These are phyloP conservation scores for Lucilia sericata DNA, from an alignment of 1,140 invertebrate species.

Conservation along the genomic window DNA sequence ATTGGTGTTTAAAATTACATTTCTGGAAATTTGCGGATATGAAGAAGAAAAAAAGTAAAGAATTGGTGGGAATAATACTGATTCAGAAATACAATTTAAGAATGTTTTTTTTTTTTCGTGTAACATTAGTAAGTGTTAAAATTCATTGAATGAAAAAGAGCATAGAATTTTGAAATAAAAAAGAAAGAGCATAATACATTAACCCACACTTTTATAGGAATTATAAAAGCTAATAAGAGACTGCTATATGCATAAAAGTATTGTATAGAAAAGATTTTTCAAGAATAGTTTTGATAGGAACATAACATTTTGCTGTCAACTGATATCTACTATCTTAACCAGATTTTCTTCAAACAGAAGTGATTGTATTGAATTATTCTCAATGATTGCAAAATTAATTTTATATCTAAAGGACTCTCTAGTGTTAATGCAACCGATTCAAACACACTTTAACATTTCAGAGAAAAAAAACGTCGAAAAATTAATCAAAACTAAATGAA, in stretches of 20 bases:
- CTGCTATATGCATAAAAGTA: no score
- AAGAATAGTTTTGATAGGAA: no score
- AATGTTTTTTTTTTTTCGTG: not conserved
- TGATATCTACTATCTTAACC: no score
- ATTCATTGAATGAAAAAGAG: not conserved
- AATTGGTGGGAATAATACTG: not conserved
- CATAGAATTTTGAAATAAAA: not conserved
- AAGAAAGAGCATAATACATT: not conserved
- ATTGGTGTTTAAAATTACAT: constrained; percentile 1
- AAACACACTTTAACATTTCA: not conserved
- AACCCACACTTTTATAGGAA: not conserved
- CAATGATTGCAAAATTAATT: no score
- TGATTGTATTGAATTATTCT: no score
- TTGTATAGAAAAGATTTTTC: no score
- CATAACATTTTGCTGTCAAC: no score
- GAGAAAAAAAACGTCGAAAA: not conserved
- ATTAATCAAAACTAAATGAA: not conserved
- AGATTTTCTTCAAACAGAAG: no score
- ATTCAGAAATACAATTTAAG: not conserved
- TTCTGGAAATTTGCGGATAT: constrained; percentile 17
- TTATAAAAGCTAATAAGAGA: no score
- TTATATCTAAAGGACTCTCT: no score
- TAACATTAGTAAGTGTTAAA: not conserved
- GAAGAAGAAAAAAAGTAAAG: not conserved
- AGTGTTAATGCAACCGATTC: not conserved